phyloP scores from a whole-genome alignment of 2,113 vertebrate species.

The Nematolebias whitei region DNA sequence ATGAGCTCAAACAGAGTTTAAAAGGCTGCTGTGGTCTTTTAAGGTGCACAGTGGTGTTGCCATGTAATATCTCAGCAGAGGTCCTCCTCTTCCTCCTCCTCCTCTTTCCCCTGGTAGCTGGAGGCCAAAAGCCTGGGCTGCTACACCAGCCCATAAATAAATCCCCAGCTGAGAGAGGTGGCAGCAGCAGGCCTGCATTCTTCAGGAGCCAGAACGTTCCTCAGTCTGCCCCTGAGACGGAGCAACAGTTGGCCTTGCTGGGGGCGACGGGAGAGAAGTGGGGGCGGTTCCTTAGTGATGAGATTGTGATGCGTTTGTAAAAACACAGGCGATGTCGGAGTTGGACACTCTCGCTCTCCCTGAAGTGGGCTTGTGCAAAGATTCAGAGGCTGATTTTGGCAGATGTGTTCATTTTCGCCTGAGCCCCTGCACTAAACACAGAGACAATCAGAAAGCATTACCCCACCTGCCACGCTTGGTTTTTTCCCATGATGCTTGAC shows the following conservation, averaged over 20 bases:
- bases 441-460: conserved; percentile 31
- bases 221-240: conserved; percentile 68
- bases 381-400: conserved; percentile 54
- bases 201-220: conserved; percentile 70
- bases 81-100: conserved; percentile 29
- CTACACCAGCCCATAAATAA: conserved; percentile 66
- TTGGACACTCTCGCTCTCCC: conserved; percentile 33
- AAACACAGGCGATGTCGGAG: conserved; percentile 61
- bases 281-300: conserved; percentile 41
- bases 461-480: conserved; percentile 41
- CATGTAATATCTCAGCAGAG: conserved; percentile 57
- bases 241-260: conserved; percentile 67
- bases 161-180: conserved; percentile 65
- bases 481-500: conserved; percentile 26
- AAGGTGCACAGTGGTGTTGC: conserved; percentile 40
- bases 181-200: conserved; percentile 70
- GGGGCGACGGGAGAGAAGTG: conserved; percentile 15
- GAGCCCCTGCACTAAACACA: conserved; percentile 21
- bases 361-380: conserved; percentile 29
- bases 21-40: conserved; percentile 16
- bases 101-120: conserved; percentile 17
- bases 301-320: conserved; percentile 60
- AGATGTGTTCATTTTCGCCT: conserved; percentile 52
- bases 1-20: conserved; percentile 2
- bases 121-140: conserved; percentile 51